These are phyloP conservation scores for Amiota mariae DNA, from an alignment of 2,888 invertebrate genomes.

Conservation along the genomic window DNA sequence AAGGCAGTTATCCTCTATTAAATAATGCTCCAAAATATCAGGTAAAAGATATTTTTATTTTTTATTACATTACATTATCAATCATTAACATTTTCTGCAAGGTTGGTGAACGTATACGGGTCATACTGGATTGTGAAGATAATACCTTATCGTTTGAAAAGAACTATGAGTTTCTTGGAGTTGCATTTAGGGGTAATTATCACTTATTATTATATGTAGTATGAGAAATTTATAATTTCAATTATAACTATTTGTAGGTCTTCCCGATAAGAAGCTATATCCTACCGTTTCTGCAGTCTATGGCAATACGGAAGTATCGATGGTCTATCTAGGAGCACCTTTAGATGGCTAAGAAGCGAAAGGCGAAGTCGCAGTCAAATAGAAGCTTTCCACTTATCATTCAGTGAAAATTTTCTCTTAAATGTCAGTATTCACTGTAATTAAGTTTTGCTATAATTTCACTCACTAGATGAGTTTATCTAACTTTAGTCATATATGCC, in stretches of 20 bases:
- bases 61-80: too few relatives aligned
- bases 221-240: conserved; percentile 49
- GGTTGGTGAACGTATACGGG: conserved; percentile 97
- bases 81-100: conserved; percentile 66
- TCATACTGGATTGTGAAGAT: conserved; percentile 98
- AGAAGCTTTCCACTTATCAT: not conserved
- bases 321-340: conserved; percentile 98
- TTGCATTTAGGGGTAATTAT: conserved; percentile 90
- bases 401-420: not conserved
- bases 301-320: conserved; percentile 99
- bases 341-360: conserved; percentile 85
- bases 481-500: too few relatives aligned
- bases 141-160: conserved; percentile 97
- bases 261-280: conserved; percentile 93
- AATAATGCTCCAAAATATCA: conserved; percentile 99
- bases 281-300: conserved; percentile 98
- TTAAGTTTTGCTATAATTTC: not conserved
- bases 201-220: not conserved
- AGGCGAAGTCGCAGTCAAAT: not conserved
- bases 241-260: conserved; percentile 75
- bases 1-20: conserved; percentile 93
- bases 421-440: conserved; percentile 13
- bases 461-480: too few relatives aligned
- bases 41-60: conserved; percentile 75
- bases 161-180: conserved; percentile 98